Conservation (phyloP, 2,113 vertebrate species). For the human region DNA sequence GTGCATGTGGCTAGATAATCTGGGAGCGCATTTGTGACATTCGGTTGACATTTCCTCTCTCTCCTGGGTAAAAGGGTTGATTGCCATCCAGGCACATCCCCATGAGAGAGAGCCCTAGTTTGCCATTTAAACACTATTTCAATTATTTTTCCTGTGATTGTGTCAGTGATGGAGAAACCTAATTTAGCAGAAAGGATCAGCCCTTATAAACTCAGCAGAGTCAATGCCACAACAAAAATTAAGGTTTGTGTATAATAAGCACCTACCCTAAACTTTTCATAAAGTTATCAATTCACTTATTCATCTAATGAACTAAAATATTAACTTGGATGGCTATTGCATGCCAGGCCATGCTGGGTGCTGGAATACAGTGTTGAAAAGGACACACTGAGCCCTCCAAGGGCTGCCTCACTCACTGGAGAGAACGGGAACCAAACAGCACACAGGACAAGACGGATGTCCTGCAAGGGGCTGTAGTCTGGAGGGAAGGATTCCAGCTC, state of each 20-base stretch:
- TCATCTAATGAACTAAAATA: background rate
- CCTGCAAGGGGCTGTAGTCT: background rate
- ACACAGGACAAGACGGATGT: accelerated
- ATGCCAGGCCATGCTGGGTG: background rate
- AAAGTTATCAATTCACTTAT: background rate
- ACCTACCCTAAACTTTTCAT: background rate
- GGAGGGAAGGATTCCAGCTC: accelerated
- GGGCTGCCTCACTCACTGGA: background rate
- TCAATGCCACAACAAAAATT: background rate
- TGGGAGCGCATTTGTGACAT: background rate
- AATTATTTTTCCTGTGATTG: background rate
- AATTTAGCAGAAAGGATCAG: background rate
- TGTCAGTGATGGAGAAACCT: background rate
- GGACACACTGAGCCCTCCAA: background rate
- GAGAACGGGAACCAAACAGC: background rate
- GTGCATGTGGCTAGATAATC: background rate
- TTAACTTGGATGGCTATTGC: background rate
- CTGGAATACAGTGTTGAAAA: background rate
- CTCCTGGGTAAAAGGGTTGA: background rate
- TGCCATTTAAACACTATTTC: background rate
- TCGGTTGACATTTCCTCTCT: slow-evolving; percentile 25
- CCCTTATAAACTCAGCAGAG: background rate
- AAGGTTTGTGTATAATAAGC: background rate
- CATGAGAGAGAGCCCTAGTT: background rate
- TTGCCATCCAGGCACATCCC: background rate